A percentile compares a stretch with the other conserved stretches of the same genome.
phyloP scores from a whole-genome alignment of 2,113 vertebrate species.

The Buteo buteo region DNA sequence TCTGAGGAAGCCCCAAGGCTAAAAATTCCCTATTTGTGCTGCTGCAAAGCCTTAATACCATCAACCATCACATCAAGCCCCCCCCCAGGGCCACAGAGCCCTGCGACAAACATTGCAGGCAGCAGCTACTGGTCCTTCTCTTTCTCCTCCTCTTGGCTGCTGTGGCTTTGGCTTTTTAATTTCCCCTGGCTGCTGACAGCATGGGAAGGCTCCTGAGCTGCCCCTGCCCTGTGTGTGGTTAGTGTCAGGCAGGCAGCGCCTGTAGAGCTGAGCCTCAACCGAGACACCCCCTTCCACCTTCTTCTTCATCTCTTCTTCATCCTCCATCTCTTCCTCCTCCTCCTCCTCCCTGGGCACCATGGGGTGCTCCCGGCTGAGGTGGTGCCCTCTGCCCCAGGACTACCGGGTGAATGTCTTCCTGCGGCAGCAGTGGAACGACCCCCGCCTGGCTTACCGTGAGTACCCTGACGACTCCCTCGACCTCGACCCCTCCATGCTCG shows the following conservation, averaged over 20 bases:
- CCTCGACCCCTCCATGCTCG: conserved; percentile 91
- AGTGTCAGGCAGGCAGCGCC: not conserved
- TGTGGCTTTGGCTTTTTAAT: not conserved
- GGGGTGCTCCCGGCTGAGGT: rapidly evolving
- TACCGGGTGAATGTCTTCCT: conserved; percentile 92
- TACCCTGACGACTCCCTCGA: conserved; percentile 91
- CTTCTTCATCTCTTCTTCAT: not conserved
- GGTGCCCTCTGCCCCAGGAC: conserved; percentile 70
- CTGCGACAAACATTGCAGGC: not conserved
- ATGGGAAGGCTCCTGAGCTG: not conserved
- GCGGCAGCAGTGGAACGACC: conserved; percentile 92
- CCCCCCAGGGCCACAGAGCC: not conserved
- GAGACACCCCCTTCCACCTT: not conserved
- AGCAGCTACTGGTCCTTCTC: not conserved
- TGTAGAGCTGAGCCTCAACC: not conserved
- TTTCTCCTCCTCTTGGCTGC: not conserved
- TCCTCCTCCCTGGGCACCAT: rapidly evolving
- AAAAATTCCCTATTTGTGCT: not conserved
- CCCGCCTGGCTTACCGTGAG: conserved; percentile 86
- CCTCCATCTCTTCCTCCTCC: not conserved
- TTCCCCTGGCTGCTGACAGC: not conserved
- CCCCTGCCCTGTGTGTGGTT: rapidly evolving
- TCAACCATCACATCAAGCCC: not conserved
- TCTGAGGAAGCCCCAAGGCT: not conserved
- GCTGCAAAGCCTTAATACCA: not conserved